Evolutionary conservation across 2,797 vertebrate species (phyloP).

Genomic region (Huso huso): DNA sequence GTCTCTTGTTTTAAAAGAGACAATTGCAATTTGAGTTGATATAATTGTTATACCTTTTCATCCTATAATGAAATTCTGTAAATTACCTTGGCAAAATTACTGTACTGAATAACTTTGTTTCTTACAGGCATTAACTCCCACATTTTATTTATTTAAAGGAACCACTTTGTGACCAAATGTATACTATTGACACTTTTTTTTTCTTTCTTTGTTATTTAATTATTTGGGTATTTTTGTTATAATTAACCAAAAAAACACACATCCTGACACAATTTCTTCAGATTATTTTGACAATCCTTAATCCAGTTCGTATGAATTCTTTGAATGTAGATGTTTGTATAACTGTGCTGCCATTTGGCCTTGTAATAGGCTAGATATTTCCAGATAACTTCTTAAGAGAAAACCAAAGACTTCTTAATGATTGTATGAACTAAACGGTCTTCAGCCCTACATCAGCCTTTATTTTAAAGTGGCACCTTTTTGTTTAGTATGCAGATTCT

Average conservation of each 20-base stretch:
- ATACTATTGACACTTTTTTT: slow-evolving; percentile 13
- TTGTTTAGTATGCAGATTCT: too few relatives aligned
- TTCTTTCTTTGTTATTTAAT: background rate
- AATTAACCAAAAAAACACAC: background rate
- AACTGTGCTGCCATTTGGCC: slow-evolving; percentile 37
- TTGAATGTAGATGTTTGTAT: slow-evolving; percentile 64
- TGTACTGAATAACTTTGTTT: too few relatives aligned
- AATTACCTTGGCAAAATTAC: too few relatives aligned
- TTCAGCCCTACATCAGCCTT: slow-evolving; percentile 56
- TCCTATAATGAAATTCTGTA: too few relatives aligned
- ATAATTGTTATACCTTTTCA: too few relatives aligned
- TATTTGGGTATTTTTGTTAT: too few relatives aligned
- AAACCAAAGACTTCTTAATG: slow-evolving; percentile 99
- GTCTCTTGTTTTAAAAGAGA: slow-evolving; percentile 61
- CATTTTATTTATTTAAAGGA: background rate
- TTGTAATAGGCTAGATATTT: slow-evolving; percentile 9
- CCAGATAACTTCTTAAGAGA: slow-evolving; percentile 62
- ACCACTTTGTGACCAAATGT: slow-evolving; percentile 2
- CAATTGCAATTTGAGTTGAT: slow-evolving; percentile 51
- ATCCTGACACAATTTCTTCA: slow-evolving; percentile 8
- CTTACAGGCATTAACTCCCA: too few relatives aligned
- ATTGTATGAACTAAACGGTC: slow-evolving; percentile 86
- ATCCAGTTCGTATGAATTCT: slow-evolving; percentile 50
- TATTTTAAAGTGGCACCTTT: background rate
- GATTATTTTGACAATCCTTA: slow-evolving; percentile 71